Evolutionary conservation across 2,113 vertebrate genomes (phyloP), one percentile per base, ranked within the genome.

Genomic region (Neogobius melanostomus): DNA sequence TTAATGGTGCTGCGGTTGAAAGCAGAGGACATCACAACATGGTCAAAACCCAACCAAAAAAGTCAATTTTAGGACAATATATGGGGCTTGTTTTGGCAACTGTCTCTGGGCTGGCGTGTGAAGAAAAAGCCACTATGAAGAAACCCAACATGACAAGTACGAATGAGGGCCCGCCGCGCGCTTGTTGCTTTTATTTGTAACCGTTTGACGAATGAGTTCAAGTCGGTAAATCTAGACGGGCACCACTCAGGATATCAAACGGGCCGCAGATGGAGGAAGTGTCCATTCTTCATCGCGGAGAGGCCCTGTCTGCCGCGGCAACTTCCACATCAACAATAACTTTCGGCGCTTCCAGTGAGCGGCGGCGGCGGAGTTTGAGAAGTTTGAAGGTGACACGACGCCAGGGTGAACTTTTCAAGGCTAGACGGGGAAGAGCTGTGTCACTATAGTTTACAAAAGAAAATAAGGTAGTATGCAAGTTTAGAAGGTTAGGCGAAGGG

Each of bases 121-220:
- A 67, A 72, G 60, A 45, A 47, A 64, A 65, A 45, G 9, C 15
- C 4, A 21, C 51, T 14, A 36, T 21, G 9, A 21, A 4, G 42
- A 45, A 64, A 45, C 10, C 16, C n/a, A 51, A 36, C 7, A 65
- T 76, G 74, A 77, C 47, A 70, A 70, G 48, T 54, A 71, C n/a
- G 21, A 71, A 68, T 68, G 42, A 71, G 74, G 64, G 28, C 63
- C 21, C 47, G 42, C 65, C 5, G 2, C 10, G 69, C 43, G 54
- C 48, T 8, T 47, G 12, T 65, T 69, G 62, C 65, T 59, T 63
- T 63, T 63, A 68, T 45, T 54, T 76, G 36, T 62, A 64, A 47
- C 11, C 17, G 43, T 68, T 81, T 76, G 53, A 76, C 54, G 16
- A 63, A 68, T 68, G 52, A 54, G 28, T 65, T 64, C 12, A 51